Evolutionary conservation across 2,888 invertebrate species (phyloP), one percentile per base, ranked within the genome.

Genomic region (Netelia virgata): DNA sequence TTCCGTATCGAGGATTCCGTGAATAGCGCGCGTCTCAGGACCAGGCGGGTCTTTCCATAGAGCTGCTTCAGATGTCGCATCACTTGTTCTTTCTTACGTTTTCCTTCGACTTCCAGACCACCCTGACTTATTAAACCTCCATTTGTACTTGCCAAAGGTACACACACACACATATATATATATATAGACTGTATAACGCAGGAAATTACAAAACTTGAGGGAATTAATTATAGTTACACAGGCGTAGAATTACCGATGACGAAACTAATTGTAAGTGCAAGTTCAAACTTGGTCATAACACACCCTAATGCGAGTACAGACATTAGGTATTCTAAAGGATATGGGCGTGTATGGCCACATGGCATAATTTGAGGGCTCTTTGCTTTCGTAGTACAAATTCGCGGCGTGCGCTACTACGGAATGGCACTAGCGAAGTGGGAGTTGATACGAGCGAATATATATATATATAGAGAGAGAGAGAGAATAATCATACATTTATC

Each of bases 361-460:
- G 77, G 73, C 55, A 41, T 81, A 84, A 81, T 84, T 84, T 84
- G 68, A 84, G 76, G 82, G 82, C 57, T 59, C 73, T 73, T 81
- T 73, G 68, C 76, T 77, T 77, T 66, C 61, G 68, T 57, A 74
- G 81, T 36, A 43, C 36, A 50, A 77, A 77, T 53, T 84, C 63
- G 36, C 23, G 69, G 66, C 57, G 20, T 68, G 66, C 36, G 23
- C 36, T 14, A 2, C 14, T 18, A 20, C 10, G 14, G n/a, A 41
- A 9, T 47, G 28, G 36, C 6, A 36, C n/a, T 18, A 55, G 20
- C 55, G n/a, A 28, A 41, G 18, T 14, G 20, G 8, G 50, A 16
- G 68, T 36, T 36, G 23, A 47, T 53, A 66, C 20, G 75, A 75
- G 16, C 43, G 41, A 14, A 20, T 10, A 20, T 36, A 74, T 20